A percentile compares a stretch with the other conserved stretches of the same genome.
These are phyloP conservation scores for Chloropsis cyanopogon DNA, from an alignment of 2,113 vertebrate species.

Conservation along the genomic window DNA sequence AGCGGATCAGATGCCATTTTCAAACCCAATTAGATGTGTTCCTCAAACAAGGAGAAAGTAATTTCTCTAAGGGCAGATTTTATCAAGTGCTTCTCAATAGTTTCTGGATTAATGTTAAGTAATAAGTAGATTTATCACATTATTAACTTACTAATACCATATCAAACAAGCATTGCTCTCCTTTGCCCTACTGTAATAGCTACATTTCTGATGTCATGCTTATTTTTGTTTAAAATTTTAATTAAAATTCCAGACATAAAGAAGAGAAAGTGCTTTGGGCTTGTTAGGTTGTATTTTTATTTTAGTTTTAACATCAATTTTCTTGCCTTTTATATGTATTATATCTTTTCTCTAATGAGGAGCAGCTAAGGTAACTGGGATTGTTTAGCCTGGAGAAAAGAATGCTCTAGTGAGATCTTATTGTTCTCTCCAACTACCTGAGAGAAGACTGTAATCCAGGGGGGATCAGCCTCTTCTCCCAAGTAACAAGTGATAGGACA, in stretches of 20 bases:
- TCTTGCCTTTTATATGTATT: neutral
- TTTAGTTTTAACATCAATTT: neutral
- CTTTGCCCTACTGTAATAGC: constrained; percentile 13
- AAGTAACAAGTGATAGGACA: neutral
- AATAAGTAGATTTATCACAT: constrained; percentile 63
- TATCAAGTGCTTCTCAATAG: constrained; percentile 62
- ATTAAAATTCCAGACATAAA: neutral
- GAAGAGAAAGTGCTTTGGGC: neutral
- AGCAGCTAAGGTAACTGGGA: neutral
- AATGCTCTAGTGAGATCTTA: neutral
- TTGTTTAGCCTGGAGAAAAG: neutral
- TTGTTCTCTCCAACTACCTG: neutral
- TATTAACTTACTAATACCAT: constrained; percentile 53
- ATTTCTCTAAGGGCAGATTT: constrained; percentile 59
- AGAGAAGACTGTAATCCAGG: neutral
- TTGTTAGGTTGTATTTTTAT: neutral
- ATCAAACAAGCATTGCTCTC: constrained; percentile 11
- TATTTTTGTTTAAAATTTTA: constrained; percentile 6
- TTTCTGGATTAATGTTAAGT: constrained; percentile 58
- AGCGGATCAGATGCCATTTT: constrained; percentile 23
- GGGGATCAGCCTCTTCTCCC: neutral
- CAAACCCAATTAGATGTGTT: constrained; percentile 41
- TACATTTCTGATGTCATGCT: constrained; percentile 12
- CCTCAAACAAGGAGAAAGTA: constrained; percentile 30
- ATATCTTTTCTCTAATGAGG: neutral